Evolutionary conservation across 2,797 vertebrate species (phyloP).

Genomic region (Halcyon badia): DNA sequence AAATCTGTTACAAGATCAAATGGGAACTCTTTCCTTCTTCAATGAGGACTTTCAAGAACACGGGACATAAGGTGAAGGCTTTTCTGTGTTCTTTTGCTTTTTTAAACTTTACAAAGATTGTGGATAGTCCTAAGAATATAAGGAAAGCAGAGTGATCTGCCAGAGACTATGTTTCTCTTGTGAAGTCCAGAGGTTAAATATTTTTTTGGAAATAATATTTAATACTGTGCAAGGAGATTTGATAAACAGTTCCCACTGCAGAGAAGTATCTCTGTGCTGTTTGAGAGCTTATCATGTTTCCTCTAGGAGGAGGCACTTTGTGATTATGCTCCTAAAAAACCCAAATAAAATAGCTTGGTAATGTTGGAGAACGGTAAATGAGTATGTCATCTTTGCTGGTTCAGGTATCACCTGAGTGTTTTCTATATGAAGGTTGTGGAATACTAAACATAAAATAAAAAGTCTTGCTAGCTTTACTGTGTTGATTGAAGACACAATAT

Average conservation of each 20-base stretch:
- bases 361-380: neutral
- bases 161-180: neutral
- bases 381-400: neutral
- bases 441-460: neutral
- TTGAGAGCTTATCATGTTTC: neutral
- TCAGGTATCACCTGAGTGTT: neutral
- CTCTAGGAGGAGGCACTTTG: neutral
- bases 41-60: neutral
- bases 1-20: constrained; percentile 53
- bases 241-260: neutral
- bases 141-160: neutral
- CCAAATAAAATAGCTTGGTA: neutral
- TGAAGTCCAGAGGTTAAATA: neutral
- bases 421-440: neutral
- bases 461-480: neutral
- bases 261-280: neutral
- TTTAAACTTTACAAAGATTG: neutral
- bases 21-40: neutral
- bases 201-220: neutral
- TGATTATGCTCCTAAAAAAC: neutral
- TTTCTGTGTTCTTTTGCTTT: neutral
- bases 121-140: neutral
- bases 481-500: neutral
- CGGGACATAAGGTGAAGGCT: neutral
- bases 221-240: neutral